Evolutionary conservation across 1,140 invertebrate genomes (phyloP), one percentile per base, ranked within the genome.

Genomic region (Penaeus japonicus): DNA sequence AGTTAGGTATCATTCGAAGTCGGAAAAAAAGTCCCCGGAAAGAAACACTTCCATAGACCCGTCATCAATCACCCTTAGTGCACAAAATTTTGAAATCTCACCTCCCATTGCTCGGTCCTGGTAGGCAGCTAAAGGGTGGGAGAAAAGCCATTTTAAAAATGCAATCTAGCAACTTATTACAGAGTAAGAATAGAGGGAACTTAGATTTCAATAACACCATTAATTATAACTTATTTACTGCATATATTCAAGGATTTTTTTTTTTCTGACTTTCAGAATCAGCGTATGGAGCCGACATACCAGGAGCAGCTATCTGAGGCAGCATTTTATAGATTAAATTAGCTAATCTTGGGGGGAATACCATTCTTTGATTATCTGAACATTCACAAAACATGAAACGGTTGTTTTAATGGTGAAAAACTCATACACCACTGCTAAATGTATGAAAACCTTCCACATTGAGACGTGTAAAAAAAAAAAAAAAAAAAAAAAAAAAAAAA

Each of bases 71-170:
- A 47, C 47, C 47, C 47, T 47, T 47, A 47, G 15, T 47, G 47
- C 47, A 47, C 47, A 47, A 47, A 47, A 7, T 47, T 47, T 22
- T 2, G 27, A 39, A 39, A 27, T 47, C 87, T 89, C 83, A 89
- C 87, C 87, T 79, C 87, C 87, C 22, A 89, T 15, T 65, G 87
- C 87, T 70, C 87, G 55, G 55, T 89, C 87, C 75, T 89, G 87
- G 83, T 84, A 89, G 27, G 87, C 87, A 84, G 82, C 87, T 89
- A 30, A 39, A 89, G 85, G 17, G 32, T 15, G 75, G 35, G 57
- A 78, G 32, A 70, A 87, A 53, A 15, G 27, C 47, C n/a, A 53
- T 62, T 27, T 35, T 39, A 35, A n/a, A 39, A 80, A 80, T 2
- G 53, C 27, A 54, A 70, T 70, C 30, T 18, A 18, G n/a, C 30